These are phyloP conservation scores for Salminus brasiliensis DNA, from an alignment of 2,113 vertebrate species.

Conservation along the genomic window DNA sequence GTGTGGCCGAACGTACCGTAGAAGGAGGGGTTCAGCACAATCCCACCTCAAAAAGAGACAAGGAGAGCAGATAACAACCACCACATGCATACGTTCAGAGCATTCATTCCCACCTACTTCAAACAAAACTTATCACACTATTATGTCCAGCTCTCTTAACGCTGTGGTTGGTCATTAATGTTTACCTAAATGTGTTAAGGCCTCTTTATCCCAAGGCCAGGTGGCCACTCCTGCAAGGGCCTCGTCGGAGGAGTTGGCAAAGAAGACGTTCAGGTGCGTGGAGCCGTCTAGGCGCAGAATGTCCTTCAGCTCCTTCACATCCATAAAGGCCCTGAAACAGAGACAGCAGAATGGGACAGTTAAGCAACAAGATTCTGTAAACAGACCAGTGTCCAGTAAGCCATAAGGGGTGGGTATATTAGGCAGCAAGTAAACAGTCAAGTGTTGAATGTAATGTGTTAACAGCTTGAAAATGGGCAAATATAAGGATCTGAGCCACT, in stretches of 20 bases:
- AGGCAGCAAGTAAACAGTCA: too few relatives aligned
- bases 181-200: conserved; percentile 92
- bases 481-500: too few relatives aligned
- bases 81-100: neutral
- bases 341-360: neutral
- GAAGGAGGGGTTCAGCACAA: conserved; percentile 95
- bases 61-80: conserved; percentile 22
- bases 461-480: too few relatives aligned
- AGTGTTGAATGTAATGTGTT: too few relatives aligned
- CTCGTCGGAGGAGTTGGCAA: conserved; percentile 97
- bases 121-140: neutral
- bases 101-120: neutral
- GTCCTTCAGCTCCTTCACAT: conserved; percentile 95
- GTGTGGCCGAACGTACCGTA: conserved; percentile 94
- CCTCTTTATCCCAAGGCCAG: conserved; percentile 99
- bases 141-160: neutral
- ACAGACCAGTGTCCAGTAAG: too few relatives aligned
- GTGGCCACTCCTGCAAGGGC: conserved; percentile 95
- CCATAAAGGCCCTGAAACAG: conserved; percentile 89
- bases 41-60: conserved; percentile 80
- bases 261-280: conserved; percentile 97
- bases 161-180: conserved; percentile 3
- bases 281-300: conserved; percentile 90
- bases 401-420: too few relatives aligned
- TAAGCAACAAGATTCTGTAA: neutral